Conservation (phyloP, 2,113 vertebrate genomes). For the Neodon shergylaensis region DNA sequence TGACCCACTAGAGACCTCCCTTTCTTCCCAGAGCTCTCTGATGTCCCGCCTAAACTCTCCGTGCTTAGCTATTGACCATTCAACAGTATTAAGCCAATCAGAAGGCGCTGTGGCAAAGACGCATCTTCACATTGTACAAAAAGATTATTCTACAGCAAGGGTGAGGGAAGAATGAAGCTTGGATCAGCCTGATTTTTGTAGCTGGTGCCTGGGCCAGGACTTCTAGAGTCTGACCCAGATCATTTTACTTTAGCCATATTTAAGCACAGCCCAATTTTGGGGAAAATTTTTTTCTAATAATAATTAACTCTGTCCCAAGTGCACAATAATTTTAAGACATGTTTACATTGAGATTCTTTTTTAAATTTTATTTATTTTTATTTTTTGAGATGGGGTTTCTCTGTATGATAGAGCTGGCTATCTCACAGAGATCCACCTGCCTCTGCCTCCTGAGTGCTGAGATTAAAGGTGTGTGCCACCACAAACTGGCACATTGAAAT, state of each 20-base stretch:
- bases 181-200: not conserved
- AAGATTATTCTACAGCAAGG: not conserved
- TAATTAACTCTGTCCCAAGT: not conserved
- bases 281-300: not conserved
- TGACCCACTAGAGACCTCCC: too few relatives aligned
- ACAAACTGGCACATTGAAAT: not conserved
- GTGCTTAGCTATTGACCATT: not conserved
- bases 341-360: not conserved
- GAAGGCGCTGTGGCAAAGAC: not conserved
- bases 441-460: not conserved
- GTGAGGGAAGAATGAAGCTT: not conserved
- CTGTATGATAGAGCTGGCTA: too few relatives aligned
- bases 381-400: not conserved
- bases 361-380: not conserved
- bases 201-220: not conserved
- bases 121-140: not conserved
- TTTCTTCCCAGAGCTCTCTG: not conserved
- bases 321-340: not conserved
- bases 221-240: not conserved
- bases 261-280: not conserved
- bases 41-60: not conserved
- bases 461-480: not conserved
- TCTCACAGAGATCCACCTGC: not conserved
- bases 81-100: not conserved
- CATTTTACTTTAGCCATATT: not conserved